Percentiles rank a stretch among this genome's conserved stretches.
phyloP scores from a whole-genome alignment of 1,140 invertebrate genomes.

The Eupeodes corollae region DNA sequence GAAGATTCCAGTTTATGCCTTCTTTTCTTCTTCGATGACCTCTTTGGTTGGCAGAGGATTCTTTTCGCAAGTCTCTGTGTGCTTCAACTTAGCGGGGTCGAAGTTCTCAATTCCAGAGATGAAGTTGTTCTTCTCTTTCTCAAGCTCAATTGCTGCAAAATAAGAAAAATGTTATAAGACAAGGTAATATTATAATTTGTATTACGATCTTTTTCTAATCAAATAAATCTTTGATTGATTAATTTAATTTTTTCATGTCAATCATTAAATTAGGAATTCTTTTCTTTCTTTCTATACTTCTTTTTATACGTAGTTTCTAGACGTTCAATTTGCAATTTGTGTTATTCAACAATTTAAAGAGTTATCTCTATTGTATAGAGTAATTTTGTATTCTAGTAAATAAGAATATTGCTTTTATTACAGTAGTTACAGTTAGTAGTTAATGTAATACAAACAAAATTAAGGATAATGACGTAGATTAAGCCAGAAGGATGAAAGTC shows the following conservation, averaged over 20 bases:
- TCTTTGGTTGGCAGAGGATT: conserved; percentile 81
- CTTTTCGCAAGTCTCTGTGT: conserved; percentile 80
- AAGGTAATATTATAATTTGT: conserved; percentile 2
- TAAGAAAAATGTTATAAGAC: conserved; percentile 13
- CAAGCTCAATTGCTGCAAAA: conserved; percentile 69
- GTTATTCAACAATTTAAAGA: too few species aligned
- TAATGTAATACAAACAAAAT: too few species aligned
- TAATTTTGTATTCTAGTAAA: too few species aligned
- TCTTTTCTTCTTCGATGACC: conserved; percentile 60
- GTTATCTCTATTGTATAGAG: too few species aligned
- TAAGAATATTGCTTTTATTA: too few species aligned
- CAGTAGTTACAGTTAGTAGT: too few species aligned
- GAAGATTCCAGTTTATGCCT: conserved; percentile 39
- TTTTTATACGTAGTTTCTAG: neutral
- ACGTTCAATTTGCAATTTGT: too few species aligned
- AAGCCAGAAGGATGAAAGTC: too few species aligned
- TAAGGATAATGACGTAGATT: too few species aligned
- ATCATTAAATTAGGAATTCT: neutral
- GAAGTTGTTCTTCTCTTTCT: conserved; percentile 75
- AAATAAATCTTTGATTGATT: conserved; percentile 12
- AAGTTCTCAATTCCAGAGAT: conserved; percentile 82
- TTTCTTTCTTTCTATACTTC: neutral
- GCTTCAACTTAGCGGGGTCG: conserved; percentile 72
- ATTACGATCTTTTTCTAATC: neutral
- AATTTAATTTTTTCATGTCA: neutral